Conservation (phyloP, 2,797 vertebrate species). For the Lutjanus campechanus region DNA sequence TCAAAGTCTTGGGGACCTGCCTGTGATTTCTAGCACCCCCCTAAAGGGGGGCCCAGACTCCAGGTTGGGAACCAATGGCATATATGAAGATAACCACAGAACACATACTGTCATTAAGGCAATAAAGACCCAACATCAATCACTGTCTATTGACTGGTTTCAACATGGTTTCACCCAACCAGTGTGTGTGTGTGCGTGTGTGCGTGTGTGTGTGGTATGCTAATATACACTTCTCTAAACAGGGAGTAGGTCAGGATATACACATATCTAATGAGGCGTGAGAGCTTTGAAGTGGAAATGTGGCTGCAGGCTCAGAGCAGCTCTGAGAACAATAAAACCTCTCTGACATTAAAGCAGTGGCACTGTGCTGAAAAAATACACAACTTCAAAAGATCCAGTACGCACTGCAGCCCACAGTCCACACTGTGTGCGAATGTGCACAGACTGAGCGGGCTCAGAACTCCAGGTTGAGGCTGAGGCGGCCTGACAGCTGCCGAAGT, state of each 20-base stretch:
- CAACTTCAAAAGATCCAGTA: not conserved
- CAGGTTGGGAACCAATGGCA: not conserved
- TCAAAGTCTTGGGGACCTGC: too few relatives aligned
- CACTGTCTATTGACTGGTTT: conserved; percentile 9
- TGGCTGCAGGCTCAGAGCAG: conserved; percentile 28
- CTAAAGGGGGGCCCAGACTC: too few relatives aligned
- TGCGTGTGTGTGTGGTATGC: conserved; percentile 1
- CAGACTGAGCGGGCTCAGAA: not conserved
- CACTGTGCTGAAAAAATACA: too few relatives aligned
- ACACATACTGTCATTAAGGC: not conserved
- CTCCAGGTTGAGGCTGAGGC: conserved; percentile 1
- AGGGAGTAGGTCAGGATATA: conserved; percentile 30
- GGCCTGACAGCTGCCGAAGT: conserved; percentile 23
- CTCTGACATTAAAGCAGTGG: too few relatives aligned
- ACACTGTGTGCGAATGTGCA: not conserved
- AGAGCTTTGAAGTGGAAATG: conserved; percentile 45
- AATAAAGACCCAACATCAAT: conserved; percentile 4
- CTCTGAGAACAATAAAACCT: conserved; percentile 26
- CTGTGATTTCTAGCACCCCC: too few relatives aligned
- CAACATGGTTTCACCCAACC: not conserved
- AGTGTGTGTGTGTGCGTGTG: not conserved
- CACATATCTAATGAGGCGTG: conserved; percentile 28
- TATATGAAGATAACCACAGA: not conserved
- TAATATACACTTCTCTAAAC: not conserved
- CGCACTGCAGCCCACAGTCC: conserved; percentile 3